Conservation (phyloP, 2,888 invertebrate species). For the Rhodophaea formosa region DNA sequence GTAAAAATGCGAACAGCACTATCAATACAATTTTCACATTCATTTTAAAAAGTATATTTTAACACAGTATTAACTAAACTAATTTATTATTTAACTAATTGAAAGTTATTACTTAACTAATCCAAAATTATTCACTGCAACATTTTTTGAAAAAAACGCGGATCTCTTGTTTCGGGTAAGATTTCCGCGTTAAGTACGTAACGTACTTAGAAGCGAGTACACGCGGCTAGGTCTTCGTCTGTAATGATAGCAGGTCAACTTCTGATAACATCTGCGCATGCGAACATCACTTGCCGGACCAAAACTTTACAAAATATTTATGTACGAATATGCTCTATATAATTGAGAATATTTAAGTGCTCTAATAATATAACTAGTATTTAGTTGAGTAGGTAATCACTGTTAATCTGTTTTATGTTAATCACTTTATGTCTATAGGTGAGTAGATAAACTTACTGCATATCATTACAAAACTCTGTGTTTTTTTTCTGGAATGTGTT, state of each 20-base stretch:
- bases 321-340: no score
- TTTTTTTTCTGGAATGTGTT: no score
- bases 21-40: conserved; percentile 39
- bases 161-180: background rate
- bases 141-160: background rate
- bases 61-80: background rate
- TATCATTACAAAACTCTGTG: no score
- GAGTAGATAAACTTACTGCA: no score
- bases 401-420: no score
- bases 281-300: conserved; percentile 4
- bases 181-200: background rate
- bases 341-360: no score
- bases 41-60: conserved; percentile 35
- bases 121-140: background rate
- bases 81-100: no score
- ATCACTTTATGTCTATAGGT: no score
- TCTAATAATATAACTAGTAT: no score
- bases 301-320: background rate
- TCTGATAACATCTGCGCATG: conserved; percentile 21
- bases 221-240: conserved; percentile 4
- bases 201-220: conserved; percentile 4
- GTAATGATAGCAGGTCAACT: conserved; percentile 20
- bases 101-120: no score
- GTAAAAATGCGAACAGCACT: conserved; percentile 44
- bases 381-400: no score